A percentile compares a stretch with the other conserved stretches of the same genome.
These are phyloP conservation scores for Trachythela sp. DNA, from an alignment of 64 coral and sea anemone species.

Conservation along the genomic window DNA sequence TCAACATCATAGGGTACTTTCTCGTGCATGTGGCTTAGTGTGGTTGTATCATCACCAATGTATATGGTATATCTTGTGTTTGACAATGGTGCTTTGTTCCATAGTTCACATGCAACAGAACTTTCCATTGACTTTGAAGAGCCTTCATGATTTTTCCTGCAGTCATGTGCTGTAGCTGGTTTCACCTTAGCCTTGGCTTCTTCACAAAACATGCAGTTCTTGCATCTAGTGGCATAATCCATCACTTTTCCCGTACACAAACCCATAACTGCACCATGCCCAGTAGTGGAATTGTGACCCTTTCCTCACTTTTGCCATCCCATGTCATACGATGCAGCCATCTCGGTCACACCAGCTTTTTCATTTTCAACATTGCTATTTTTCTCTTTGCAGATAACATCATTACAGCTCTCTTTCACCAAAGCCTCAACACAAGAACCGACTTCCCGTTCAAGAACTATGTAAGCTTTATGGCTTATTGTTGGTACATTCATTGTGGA, in stretches of 20 bases:
- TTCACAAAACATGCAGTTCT: constrained; percentile 44
- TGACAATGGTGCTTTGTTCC: constrained; percentile 29
- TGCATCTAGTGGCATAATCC: constrained; percentile 50
- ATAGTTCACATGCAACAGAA: constrained; percentile 37
- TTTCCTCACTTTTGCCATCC: constrained; percentile 59
- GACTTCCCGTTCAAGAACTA: constrained; percentile 45
- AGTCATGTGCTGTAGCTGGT: constrained; percentile 58
- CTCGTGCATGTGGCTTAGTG: constrained; percentile 24
- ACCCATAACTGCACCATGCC: constrained; percentile 61
- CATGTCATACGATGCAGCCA: constrained; percentile 44
- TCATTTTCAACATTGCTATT: neutral
- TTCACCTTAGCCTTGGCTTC: neutral
- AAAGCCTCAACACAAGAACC: constrained; percentile 41
- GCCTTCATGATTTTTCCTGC: constrained; percentile 57
- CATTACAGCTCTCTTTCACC: constrained; percentile 46
- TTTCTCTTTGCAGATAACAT: neutral
- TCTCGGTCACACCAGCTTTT: neutral
- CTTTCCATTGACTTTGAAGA: constrained; percentile 70
- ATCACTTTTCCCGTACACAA: constrained; percentile 50
- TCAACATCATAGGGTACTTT: constrained; percentile 25
- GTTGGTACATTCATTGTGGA: constrained; percentile 62
- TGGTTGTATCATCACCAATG: constrained; percentile 70
- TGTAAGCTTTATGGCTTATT: constrained; percentile 37
- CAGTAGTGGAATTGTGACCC: constrained; percentile 39
- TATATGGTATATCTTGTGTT: constrained; percentile 51